Percentiles rank a stretch among this genome's conserved stretches.
Evolutionary conservation across 2,888 invertebrate genomes (phyloP).

Genomic region (Lymantria dispar): DNA sequence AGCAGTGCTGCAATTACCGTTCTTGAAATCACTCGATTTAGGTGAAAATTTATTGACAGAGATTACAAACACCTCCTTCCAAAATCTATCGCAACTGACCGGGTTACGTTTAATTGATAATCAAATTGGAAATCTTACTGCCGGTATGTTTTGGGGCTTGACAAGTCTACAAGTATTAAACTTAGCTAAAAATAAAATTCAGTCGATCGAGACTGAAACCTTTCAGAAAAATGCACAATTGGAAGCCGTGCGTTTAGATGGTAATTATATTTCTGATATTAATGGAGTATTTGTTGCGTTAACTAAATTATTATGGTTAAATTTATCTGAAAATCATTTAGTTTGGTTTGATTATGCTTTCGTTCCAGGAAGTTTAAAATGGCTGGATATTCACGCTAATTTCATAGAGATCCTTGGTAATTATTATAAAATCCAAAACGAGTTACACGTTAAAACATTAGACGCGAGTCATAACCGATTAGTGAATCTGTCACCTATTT

Average conservation of each 20-base stretch:
- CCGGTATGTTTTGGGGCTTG: conserved; percentile 92
- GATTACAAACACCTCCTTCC: conserved; percentile 92
- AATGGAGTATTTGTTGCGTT: conserved; percentile 94
- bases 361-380: conserved; percentile 92
- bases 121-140: conserved; percentile 92
- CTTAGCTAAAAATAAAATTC: conserved; percentile 94
- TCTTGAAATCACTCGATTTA: conserved; percentile 93
- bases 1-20: conserved; percentile 90
- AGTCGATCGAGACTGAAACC: conserved; percentile 91
- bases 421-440: conserved; percentile 92
- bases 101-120: conserved; percentile 95
- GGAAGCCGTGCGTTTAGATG: conserved; percentile 93
- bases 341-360: conserved; percentile 97
- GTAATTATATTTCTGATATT: conserved; percentile 93
- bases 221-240: conserved; percentile 92
- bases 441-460: conserved; percentile 90
- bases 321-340: conserved; percentile 94
- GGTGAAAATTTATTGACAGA: conserved; percentile 94
- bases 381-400: conserved; percentile 95
- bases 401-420: conserved; percentile 93
- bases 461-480: conserved; percentile 95
- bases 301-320: conserved; percentile 91
- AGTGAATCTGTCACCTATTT: conserved; percentile 88
- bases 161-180: conserved; percentile 93
- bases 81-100: conserved; percentile 92